Percentiles rank a stretch among this genome's conserved stretches.
phyloP scores from a whole-genome alignment of 2,888 invertebrate genomes.

The Sphaeridia pumilis region DNA sequence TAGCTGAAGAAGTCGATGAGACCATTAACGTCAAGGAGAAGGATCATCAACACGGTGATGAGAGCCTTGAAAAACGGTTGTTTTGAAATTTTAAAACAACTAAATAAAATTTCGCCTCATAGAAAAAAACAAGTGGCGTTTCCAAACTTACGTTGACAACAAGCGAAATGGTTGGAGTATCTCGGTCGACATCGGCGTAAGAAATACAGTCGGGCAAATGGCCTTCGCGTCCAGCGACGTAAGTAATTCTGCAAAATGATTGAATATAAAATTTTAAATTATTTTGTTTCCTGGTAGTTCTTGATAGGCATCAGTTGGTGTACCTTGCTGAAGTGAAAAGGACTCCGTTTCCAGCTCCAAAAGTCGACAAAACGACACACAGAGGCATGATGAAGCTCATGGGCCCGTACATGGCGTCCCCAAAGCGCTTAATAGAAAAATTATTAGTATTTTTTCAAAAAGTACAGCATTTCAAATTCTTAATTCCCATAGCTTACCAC shows the following conservation, averaged over 20 bases:
- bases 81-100: not conserved
- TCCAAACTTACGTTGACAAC: constrained; percentile 74
- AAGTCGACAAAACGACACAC: constrained; percentile 63
- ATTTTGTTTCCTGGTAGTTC: too few relatives aligned
- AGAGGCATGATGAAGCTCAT: constrained; percentile 58
- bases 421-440: constrained; percentile 44
- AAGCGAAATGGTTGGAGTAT: constrained; percentile 84
- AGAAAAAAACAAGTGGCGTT: not conserved
- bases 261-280: too few relatives aligned
- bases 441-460: not conserved
- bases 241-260: constrained; percentile 54
- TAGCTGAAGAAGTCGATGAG: constrained; percentile 96
- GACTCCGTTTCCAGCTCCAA: constrained; percentile 79
- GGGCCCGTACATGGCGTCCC: constrained; percentile 50
- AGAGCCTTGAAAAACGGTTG: constrained; percentile 51
- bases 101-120: not conserved
- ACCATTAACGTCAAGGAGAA: constrained; percentile 83
- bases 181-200: constrained; percentile 77
- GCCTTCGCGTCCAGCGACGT: constrained; percentile 84
- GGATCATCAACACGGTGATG: constrained; percentile 78
- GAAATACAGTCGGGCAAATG: constrained; percentile 81
- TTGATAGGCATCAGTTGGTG: constrained; percentile 12
- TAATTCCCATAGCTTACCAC: constrained; percentile 44
- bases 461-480: not conserved
- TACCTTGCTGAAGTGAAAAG: constrained; percentile 80